These are phyloP conservation scores for Rutpela maculata DNA, from an alignment of 2,888 invertebrate species.

Conservation along the genomic window DNA sequence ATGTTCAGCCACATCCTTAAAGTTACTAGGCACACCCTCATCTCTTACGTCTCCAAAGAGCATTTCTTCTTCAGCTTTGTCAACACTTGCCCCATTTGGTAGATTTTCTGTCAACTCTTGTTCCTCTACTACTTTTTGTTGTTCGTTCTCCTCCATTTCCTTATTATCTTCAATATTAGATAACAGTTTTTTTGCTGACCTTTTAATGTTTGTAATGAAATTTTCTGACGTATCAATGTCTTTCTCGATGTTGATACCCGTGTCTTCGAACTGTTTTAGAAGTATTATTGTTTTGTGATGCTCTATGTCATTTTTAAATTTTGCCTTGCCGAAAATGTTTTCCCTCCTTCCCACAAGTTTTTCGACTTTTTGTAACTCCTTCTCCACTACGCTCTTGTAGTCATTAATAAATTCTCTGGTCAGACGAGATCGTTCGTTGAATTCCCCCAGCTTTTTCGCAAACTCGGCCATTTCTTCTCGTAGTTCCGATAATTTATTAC, in stretches of 20 bases:
- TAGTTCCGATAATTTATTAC: slow-evolving; percentile 62
- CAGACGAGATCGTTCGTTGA: slow-evolving; percentile 55
- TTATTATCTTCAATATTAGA: slow-evolving; percentile 38
- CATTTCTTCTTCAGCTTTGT: not conserved
- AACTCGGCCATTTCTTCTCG: slow-evolving; percentile 60
- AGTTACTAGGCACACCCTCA: slow-evolving; percentile 18
- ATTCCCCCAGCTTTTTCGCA: slow-evolving; percentile 59
- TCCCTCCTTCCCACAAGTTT: slow-evolving; percentile 51
- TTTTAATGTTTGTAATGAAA: slow-evolving; percentile 2
- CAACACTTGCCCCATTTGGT: not conserved
- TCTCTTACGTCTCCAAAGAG: slow-evolving; percentile 50
- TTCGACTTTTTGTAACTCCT: slow-evolving; percentile 58
- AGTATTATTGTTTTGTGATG: slow-evolving; percentile 41
- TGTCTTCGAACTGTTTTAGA: slow-evolving; percentile 56
- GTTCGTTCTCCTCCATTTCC: slow-evolving; percentile 38
- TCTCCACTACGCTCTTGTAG: slow-evolving; percentile 64
- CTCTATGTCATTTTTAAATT: not conserved
- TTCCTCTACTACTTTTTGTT: not conserved
- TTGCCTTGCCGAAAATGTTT: slow-evolving; percentile 39
- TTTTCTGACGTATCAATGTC: slow-evolving; percentile 41
- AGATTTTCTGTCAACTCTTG: not conserved
- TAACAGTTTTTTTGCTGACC: not conserved
- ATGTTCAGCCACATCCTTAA: slow-evolving; percentile 32
- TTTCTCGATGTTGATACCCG: slow-evolving; percentile 57
- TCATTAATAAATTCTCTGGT: slow-evolving; percentile 61